Evolutionary conservation across 2,113 vertebrate genomes (phyloP).

Genomic region (Pampusana beccarii): DNA sequence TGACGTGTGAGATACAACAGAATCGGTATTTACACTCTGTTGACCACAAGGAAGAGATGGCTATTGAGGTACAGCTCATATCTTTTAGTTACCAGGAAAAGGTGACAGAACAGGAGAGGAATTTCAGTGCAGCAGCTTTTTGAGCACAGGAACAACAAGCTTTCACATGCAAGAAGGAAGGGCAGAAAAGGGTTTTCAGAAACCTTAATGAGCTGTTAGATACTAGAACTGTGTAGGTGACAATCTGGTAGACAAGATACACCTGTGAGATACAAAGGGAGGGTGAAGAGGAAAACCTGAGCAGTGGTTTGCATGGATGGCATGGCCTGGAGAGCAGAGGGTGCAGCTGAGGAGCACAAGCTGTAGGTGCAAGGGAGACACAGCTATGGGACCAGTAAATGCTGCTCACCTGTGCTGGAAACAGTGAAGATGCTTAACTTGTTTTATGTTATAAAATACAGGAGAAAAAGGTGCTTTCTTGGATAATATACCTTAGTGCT

Average conservation of each 20-base stretch:
- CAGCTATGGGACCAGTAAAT: accelerated
- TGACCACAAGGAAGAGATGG: not conserved
- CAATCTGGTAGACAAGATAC: not conserved
- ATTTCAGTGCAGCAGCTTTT: not conserved
- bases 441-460: not conserved
- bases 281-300: not conserved
- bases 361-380: accelerated
- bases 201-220: not conserved
- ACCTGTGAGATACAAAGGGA: not conserved
- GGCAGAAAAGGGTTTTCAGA: not conserved
- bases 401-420: not conserved
- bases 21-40: not conserved
- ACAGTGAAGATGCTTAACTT: not conserved
- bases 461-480: not conserved
- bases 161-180: not conserved
- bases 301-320: accelerated
- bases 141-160: not conserved
- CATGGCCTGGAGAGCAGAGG: accelerated
- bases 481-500: not conserved
- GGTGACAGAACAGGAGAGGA: not conserved
- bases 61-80: not conserved
- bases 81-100: not conserved
- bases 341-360: accelerated
- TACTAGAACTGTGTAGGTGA: not conserved
- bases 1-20: not conserved